Evolutionary conservation across 2,113 vertebrate species (phyloP), one percentile per base, ranked within the genome.

Genomic region (Lagopus leucura): DNA sequence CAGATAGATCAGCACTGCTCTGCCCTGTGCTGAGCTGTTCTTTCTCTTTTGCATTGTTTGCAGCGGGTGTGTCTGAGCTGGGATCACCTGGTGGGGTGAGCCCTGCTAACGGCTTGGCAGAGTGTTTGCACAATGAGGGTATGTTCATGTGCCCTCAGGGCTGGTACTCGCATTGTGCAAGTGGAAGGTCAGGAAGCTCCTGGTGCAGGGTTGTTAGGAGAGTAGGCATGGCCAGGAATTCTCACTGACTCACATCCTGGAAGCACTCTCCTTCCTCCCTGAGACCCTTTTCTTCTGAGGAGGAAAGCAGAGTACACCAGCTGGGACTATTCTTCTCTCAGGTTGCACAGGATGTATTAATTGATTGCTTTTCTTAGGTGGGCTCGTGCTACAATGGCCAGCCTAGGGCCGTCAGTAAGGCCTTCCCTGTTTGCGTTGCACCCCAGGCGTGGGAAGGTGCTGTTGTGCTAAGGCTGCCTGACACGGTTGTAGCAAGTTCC

Each of bases 401-500:
- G 6, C 32, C 58, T 50, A 21, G 74, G 28, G n/a, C 47, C 21
- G 5, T 1, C 34, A 14, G 1, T 38, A 7, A 17, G 24, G 48
- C 55, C 55, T 32, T 58, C 30, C 67, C 61, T 4, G 32, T 27
- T 66, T 11, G 55, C 3, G 3, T 13, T 6, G 55, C 55, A 19
- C 7, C 24, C 65, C 71, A 0, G 2, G 73, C 3, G 3, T 32
- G 82, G 61, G 38, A 75, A 54, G 92, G 67, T 63, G 81, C 73
- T 42, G 63, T 64, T 18, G 30, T 12, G 91, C 86, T 61, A 34
- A 57, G 20, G 48, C 73, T 2, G 28, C 38, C 66, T 70, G 84
- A 27, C 1, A 2, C 0, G 1, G 32, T 15, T 3, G 1, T 8
- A n/a, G 67, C 1, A 0, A 8, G 14, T 38, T 77, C 60, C 72